A percentile compares a stretch with the other conserved stretches of the same genome.
These are phyloP conservation scores for Paralvinella palmiformis DNA, from an alignment of 1,140 invertebrate genomes.

Conservation along the genomic window DNA sequence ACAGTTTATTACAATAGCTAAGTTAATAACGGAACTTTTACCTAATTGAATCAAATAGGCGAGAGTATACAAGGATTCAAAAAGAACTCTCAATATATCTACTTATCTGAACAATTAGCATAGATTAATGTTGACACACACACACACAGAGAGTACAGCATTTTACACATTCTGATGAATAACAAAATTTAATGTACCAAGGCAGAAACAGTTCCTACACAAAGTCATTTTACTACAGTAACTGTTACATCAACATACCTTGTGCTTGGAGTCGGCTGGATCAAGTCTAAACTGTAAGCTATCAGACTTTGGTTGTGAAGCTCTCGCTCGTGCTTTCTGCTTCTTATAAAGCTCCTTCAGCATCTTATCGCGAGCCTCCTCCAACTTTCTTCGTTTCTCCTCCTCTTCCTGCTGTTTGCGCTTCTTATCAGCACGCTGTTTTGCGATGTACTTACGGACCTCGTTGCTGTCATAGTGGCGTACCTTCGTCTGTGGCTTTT, in stretches of 20 bases:
- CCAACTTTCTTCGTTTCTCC: conserved; percentile 26
- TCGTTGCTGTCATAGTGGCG: conserved; percentile 42
- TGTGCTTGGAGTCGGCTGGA: too few species aligned
- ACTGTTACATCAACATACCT: too few species aligned
- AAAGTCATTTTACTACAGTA: too few species aligned
- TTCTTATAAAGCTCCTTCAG: conserved; percentile 21
- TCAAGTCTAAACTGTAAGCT: too few species aligned
- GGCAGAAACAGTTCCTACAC: too few species aligned
- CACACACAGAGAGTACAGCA: too few species aligned
- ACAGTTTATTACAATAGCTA: background rate
- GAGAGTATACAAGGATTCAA: background rate
- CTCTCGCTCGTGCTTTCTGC: conserved; percentile 13
- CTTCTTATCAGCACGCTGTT: conserved; percentile 32
- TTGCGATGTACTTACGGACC: conserved; percentile 39
- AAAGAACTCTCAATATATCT: too few species aligned
- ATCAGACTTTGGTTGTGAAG: too few species aligned
- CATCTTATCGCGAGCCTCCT: conserved; percentile 29
- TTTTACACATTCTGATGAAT: too few species aligned
- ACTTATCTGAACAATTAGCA: too few species aligned
- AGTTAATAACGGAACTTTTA: background rate
- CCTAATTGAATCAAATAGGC: background rate
- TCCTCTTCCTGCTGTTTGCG: conserved; percentile 32
- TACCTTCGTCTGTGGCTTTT: conserved; percentile 33
- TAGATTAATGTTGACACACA: too few species aligned
- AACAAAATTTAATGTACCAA: too few species aligned